Percentiles rank a stretch among this genome's conserved stretches.
These are phyloP conservation scores for Sebastes steindachneri DNA, from an alignment of 2,797 vertebrate species.

Conservation along the genomic window DNA sequence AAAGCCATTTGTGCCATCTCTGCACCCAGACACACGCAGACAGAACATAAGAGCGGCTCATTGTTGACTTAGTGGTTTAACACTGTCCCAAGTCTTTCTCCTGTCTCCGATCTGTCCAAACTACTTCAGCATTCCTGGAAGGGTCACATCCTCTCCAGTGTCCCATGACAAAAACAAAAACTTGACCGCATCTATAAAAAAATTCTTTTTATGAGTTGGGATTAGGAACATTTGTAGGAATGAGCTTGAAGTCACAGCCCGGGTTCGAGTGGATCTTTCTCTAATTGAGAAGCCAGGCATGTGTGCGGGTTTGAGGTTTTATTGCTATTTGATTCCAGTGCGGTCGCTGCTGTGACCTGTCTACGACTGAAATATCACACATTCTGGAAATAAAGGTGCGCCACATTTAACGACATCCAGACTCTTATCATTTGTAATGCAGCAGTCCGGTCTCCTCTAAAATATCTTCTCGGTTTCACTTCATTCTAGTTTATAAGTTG, in stretches of 20 bases:
- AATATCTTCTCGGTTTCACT: conserved; percentile 20
- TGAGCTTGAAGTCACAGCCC: conserved; percentile 68
- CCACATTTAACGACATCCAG: conserved; percentile 11
- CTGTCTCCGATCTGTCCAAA: conserved; percentile 59
- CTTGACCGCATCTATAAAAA: conserved; percentile 80
- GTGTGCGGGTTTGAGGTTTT: conserved; percentile 79
- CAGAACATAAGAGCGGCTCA: conserved; percentile 29
- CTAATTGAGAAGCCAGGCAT: conserved; percentile 83
- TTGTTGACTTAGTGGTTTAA: conserved; percentile 64
- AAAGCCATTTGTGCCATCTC: conserved; percentile 57
- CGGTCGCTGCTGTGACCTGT: conserved; percentile 67
- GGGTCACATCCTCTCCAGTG: conserved; percentile 79
- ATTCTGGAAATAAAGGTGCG: conserved; percentile 62
- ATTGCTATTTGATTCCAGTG: conserved; percentile 68
- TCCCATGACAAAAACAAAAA: conserved; percentile 77
- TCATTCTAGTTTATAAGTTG: conserved; percentile 43
- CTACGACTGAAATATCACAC: conserved; percentile 48
- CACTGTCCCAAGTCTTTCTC: conserved; percentile 63
- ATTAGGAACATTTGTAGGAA: conserved; percentile 75
- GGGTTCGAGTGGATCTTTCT: conserved; percentile 69
- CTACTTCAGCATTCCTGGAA: conserved; percentile 73
- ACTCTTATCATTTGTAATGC: neutral
- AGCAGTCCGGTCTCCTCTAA: conserved; percentile 10
- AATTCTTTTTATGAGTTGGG: conserved; percentile 75
- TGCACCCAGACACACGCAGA: conserved; percentile 30